Base-by-base conservation (phyloP, 2,113 vertebrate genomes). In the Stictonetta naevosa region DNA sequence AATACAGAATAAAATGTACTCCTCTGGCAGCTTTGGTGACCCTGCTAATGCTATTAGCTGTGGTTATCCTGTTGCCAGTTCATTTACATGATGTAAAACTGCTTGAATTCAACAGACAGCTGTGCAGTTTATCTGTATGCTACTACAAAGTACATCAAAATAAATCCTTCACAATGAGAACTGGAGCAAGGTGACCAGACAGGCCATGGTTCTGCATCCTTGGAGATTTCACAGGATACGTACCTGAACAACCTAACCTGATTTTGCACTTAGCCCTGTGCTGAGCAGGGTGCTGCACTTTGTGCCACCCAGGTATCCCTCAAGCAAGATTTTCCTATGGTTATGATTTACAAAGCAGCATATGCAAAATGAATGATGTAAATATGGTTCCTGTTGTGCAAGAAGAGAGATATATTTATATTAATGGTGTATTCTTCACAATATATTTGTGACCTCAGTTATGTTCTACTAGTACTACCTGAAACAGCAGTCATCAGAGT, bases 181-280 rank as follows among this genome's bases (percentile, higher is more conserved):
- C 8, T 67, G 10, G 13, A 74, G 56, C 9, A 56, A 28, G 6
- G 31, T 44, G 13, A 56, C 6, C 14, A 86, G 33, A 29, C 5
- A 60, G 4, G 3, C 13, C 58, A 8, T 58, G n/a, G 13, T 23
- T 58, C 17, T 59, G 7, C 15, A 62, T 14, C 4, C 23, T 71
- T 44, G 6, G 3, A 42, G 14, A 74, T 83, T 69, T 81, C 69
- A 42, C 9, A 80, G 10, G 22, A 28, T 36, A 73, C 56, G 6
- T 3, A 23, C 13, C 20, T 50, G 36, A 15, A 10, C 19, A 55
- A 5, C 5, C 1, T 10, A 75, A 67, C 13, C 0, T 25, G 14
- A 46, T 34, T 77, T 60, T 60, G 55, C 20, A 64, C 16, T 19
- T 80, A 67, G 25, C 10, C 14, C 34, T 88, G 13, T 18, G 63